phyloP scores from a whole-genome alignment of 2,113 vertebrate genomes.

The Hemibagrus wyckioides region DNA sequence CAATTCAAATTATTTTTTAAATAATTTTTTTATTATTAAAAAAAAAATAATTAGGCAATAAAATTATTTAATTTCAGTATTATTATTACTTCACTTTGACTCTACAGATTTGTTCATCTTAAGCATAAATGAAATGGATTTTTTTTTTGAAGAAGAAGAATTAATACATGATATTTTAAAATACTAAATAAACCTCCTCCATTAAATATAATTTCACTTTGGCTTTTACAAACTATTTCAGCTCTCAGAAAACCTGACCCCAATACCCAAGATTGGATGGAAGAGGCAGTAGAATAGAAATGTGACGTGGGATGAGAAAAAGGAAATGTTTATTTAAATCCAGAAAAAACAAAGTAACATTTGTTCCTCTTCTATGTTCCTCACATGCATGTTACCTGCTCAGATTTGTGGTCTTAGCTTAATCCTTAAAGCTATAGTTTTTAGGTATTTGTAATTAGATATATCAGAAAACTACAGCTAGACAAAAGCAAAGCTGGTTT shows the following conservation, averaged over 20 bases:
- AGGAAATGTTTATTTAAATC: conserved; percentile 1
- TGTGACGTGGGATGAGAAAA: not conserved
- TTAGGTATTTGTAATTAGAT: not conserved
- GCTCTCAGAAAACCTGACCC: not conserved
- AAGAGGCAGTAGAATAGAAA: not conserved
- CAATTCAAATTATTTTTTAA: not conserved
- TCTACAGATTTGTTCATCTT: not conserved
- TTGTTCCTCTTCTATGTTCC: not conserved
- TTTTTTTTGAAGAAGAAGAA: not conserved
- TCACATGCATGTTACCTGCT: no score
- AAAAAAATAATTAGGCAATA: not conserved
- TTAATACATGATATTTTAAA: not conserved
- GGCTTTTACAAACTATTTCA: not conserved
- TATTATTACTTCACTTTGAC: not conserved
- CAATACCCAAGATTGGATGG: not conserved
- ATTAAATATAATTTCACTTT: not conserved
- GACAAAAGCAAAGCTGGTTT: not conserved
- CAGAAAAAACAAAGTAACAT: not conserved
- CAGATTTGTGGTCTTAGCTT: not conserved
- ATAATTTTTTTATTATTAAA: no score
- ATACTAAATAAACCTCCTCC: not conserved
- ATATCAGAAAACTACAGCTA: not conserved
- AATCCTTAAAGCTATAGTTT: no score
- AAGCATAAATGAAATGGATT: not conserved
- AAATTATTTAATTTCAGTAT: not conserved